A percentile compares a stretch with the other conserved stretches of the same genome.
phyloP scores from a whole-genome alignment of 2,797 vertebrate species.

The Lateolabrax maculatus region DNA sequence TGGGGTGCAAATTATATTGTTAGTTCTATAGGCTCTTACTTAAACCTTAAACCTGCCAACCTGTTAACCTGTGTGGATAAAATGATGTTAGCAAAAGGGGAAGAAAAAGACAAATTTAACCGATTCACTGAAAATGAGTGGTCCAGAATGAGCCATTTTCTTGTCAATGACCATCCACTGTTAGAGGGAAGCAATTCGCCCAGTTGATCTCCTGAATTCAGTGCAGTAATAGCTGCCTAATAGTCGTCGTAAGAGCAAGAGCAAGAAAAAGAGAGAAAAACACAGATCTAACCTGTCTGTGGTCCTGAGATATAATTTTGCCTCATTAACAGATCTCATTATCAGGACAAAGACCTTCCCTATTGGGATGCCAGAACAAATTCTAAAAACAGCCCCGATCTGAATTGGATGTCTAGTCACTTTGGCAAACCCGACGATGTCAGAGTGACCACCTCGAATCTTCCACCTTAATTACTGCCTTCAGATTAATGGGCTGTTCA shows the following conservation, averaged over 20 bases:
- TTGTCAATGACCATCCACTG: background rate
- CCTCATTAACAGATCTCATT: slow-evolving; percentile 45
- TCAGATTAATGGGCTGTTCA: slow-evolving; percentile 24
- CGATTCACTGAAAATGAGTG: background rate
- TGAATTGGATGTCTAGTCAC: slow-evolving; percentile 28
- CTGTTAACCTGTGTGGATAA: background rate
- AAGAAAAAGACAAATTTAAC: background rate
- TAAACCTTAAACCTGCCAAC: too few relatives aligned
- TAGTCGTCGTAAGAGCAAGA: background rate
- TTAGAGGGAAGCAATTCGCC: background rate
- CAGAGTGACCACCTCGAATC: slow-evolving; percentile 19
- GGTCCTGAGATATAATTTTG: slow-evolving; percentile 20
- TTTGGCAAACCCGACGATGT: slow-evolving; percentile 23
- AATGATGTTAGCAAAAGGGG: background rate
- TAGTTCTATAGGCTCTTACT: background rate
- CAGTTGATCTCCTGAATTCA: background rate
- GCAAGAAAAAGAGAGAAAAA: background rate
- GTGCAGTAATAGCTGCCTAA: background rate
- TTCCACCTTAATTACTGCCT: slow-evolving; percentile 30
- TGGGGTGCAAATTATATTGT: background rate
- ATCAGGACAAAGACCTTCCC: slow-evolving; percentile 30
- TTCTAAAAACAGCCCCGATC: slow-evolving; percentile 12
- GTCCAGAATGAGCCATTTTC: background rate
- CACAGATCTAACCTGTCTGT: slow-evolving; percentile 22
- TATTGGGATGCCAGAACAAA: slow-evolving; percentile 6